Evolutionary conservation across 2,113 vertebrate genomes (phyloP), one percentile per base, ranked within the genome.

Genomic region (Halichoerus grypus): DNA sequence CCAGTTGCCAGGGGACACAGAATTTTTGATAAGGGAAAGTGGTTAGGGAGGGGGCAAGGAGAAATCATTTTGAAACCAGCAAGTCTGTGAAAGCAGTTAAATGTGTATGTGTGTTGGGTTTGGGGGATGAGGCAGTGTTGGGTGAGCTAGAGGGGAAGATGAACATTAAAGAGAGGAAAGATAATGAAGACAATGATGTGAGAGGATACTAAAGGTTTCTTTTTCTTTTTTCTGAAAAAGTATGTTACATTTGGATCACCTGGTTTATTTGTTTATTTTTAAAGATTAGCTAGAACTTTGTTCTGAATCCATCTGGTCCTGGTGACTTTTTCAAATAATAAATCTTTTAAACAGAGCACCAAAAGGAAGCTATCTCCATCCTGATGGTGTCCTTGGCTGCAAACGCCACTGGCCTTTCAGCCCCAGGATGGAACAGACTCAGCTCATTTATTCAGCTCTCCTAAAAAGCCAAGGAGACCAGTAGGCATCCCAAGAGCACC

Each of bases 241-340:
- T 46, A 15, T 63, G 19, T 93, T 72, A 55, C 28, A 22, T 79
- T 85, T 85, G 15, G 81, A 92, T 69, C 59, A 67, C 55, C 13
- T 74, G 14, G 33, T 51, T 96, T 67, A 21, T 55, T 93, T 88
- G 59, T 61, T 92, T 61, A 55, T 88, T 88, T 95, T 72, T 53
- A 74, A 85, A 65, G 31, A 80, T 80, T n/a, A 79, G 28, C 22
- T 71, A 39, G 10, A 88, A 79, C 24, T 82, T 88, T 79, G 1
- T 10, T 88, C 83, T 88, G 59, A 92, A 83, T n/a, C 51, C 51
- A 46, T 42, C 71, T 63, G 36, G 61, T 55, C 28, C 85, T 95
- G 31, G 39, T 79, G 28, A 93, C 83, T 92, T 72, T 69, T 51
- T 83, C 26, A 82, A 77, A 88, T 28, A 76, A 24, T 9, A 92